Conservation (phyloP, 2,888 invertebrate genomes). For the Chelonus formosanus region DNA sequence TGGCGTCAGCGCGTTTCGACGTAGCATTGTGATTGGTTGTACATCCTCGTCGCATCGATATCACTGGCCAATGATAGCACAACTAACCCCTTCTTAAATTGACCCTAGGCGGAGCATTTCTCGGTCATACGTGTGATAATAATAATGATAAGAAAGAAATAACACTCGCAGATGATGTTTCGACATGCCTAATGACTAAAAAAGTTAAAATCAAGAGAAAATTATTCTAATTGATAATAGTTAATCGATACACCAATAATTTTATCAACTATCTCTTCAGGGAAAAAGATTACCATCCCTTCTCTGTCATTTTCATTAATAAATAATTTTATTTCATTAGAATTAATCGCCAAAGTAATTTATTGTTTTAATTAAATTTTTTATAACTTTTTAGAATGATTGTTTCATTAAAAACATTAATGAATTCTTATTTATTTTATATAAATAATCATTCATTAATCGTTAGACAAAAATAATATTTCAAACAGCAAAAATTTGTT, state of each 20-base stretch:
- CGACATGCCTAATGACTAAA: constrained; percentile 36
- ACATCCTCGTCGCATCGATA: constrained; percentile 68
- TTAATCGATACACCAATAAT: not conserved
- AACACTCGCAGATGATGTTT: constrained; percentile 34
- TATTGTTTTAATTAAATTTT: no score
- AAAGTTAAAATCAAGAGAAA: not conserved
- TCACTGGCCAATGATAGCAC: constrained; percentile 54
- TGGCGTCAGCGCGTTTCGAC: constrained; percentile 66
- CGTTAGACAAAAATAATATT: no score
- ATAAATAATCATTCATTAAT: no score
- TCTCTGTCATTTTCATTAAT: no score
- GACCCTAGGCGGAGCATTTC: constrained; percentile 60
- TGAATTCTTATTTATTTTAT: no score
- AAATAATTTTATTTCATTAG: no score
- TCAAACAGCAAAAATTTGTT: constrained; percentile 3
- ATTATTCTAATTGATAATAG: not conserved
- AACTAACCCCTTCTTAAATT: constrained; percentile 54
- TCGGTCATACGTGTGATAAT: constrained; percentile 43
- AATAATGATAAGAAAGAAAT: constrained; percentile 40
- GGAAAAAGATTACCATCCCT: no score
- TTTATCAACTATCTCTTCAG: not conserved
- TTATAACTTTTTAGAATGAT: no score
- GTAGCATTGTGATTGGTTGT: constrained; percentile 52
- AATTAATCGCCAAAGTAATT: no score
- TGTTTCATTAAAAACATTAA: no score